Percentiles rank a stretch among this genome's conserved stretches.
These are phyloP conservation scores for Scalopus aquaticus DNA, from an alignment of 2,113 vertebrate genomes.

Conservation along the genomic window DNA sequence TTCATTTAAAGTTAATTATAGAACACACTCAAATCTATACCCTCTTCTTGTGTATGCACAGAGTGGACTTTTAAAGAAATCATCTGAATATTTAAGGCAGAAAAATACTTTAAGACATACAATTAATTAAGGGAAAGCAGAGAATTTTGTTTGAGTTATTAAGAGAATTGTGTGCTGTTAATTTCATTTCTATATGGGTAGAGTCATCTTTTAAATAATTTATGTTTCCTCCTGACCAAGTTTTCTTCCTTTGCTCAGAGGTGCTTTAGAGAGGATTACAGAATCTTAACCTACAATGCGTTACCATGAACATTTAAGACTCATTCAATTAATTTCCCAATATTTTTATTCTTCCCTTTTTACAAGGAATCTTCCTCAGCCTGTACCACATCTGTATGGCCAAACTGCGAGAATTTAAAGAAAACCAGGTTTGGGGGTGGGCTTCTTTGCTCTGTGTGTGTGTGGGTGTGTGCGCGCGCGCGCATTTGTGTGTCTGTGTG, in stretches of 20 bases:
- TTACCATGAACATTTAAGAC: not conserved
- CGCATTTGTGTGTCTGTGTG: not conserved
- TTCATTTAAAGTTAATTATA: constrained; percentile 68
- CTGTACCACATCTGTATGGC: not conserved
- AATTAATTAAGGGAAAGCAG: constrained; percentile 51
- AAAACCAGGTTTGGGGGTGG: not conserved
- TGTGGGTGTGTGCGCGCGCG: not conserved
- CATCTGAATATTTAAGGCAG: constrained; percentile 42
- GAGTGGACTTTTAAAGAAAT: constrained; percentile 39
- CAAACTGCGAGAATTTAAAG: not conserved
- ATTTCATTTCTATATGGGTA: constrained; percentile 51
- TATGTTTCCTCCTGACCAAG: constrained; percentile 47
- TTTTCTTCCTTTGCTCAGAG: constrained; percentile 32
- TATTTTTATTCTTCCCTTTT: not conserved
- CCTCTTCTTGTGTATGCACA: constrained; percentile 53
- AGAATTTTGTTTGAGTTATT: constrained; percentile 71
- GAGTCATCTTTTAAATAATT: constrained; percentile 68
- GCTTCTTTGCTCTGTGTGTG: not conserved
- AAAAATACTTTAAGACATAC: constrained; percentile 62
- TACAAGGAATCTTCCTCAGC: not conserved
- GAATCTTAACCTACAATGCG: not conserved
- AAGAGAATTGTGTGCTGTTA: constrained; percentile 51
- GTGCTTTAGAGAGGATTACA: constrained; percentile 38
- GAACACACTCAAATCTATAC: constrained; percentile 31
- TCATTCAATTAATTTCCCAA: not conserved